Conservation (phyloP, 1,140 invertebrate species). For the Trichonephila inaurata region DNA sequence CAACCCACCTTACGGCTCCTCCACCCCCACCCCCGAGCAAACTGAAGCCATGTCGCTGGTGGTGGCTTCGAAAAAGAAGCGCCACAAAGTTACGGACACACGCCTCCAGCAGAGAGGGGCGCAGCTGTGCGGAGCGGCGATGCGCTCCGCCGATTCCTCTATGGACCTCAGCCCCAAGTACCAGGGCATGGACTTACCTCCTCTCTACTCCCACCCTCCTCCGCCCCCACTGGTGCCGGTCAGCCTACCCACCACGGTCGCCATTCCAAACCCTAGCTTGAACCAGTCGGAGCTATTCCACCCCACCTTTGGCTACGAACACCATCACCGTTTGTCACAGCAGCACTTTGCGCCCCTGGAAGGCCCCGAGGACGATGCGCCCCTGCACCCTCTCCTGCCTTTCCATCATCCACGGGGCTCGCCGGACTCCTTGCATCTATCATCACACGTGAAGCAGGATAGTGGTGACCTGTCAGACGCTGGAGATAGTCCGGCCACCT, state of each 20-base stretch:
- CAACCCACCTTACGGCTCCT: constrained; percentile 26
- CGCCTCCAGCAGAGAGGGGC: constrained; percentile 88
- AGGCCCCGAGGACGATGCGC: constrained; percentile 36
- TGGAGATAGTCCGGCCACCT: constrained; percentile 77
- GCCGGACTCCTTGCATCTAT: constrained; percentile 78
- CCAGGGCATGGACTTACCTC: constrained; percentile 81
- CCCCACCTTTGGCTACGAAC: constrained; percentile 75
- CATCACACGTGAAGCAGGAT: constrained; percentile 76
- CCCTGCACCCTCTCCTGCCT: constrained; percentile 69
- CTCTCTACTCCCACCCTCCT: constrained; percentile 49
- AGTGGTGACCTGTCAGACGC: constrained; percentile 78
- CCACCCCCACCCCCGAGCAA: constrained; percentile 86
- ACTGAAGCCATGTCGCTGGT: constrained; percentile 95
- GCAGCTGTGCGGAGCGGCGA: neutral
- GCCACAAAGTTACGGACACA: constrained; percentile 97
- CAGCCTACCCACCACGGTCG: constrained; percentile 94
- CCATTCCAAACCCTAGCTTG: constrained; percentile 96
- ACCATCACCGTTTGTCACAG: constrained; percentile 80
- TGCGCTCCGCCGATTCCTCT: constrained; percentile 25
- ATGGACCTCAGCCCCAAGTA: constrained; percentile 79
- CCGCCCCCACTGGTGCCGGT: constrained; percentile 91
- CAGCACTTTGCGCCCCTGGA: constrained; percentile 81
- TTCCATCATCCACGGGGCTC: constrained; percentile 77
- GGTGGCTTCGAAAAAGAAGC: constrained; percentile 95
- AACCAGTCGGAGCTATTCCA: constrained; percentile 95